A percentile compares a stretch with the other conserved stretches of the same genome.
Conservation (phyloP, 2,113 vertebrate genomes). For the Hystrix brachyura region DNA sequence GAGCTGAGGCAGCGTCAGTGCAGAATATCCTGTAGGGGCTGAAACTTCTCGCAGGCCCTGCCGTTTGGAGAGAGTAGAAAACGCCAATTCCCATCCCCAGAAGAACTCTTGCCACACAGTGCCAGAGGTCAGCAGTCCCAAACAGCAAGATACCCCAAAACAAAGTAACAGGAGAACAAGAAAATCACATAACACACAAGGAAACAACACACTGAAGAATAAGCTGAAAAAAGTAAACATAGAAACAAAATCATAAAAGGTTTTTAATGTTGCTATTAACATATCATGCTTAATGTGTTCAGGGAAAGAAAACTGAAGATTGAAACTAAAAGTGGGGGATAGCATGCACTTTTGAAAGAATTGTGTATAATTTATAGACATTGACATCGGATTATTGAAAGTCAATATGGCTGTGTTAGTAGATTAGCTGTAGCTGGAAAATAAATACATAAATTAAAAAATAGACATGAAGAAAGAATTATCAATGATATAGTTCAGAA, state of each 20-base stretch:
- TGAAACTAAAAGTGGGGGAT: background rate
- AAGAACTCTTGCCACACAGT: slow-evolving; percentile 12
- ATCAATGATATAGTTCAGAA: background rate
- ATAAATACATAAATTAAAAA: slow-evolving; percentile 17
- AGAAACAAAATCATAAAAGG: background rate
- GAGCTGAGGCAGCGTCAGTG: slow-evolving; percentile 21
- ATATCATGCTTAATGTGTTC: background rate
- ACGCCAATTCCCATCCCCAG: slow-evolving; percentile 11
- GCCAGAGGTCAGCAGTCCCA: slow-evolving; percentile 55
- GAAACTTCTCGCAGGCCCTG: background rate
- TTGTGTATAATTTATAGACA: background rate
- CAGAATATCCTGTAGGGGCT: background rate
- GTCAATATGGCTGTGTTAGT: background rate
- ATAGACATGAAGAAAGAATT: slow-evolving; percentile 43
- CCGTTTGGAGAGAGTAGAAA: slow-evolving; percentile 38
- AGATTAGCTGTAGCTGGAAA: background rate
- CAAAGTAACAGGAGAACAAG: background rate
- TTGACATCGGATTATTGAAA: slow-evolving; percentile 3
- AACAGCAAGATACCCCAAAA: slow-evolving; percentile 63
- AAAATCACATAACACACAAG: background rate
- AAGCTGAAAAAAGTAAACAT: background rate
- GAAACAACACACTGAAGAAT: background rate
- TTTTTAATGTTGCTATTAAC: background rate
- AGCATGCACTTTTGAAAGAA: background rate
- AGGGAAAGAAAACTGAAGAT: background rate